phyloP scores from a whole-genome alignment of 1,140 invertebrate species.

The Leptopilina boulardi region DNA sequence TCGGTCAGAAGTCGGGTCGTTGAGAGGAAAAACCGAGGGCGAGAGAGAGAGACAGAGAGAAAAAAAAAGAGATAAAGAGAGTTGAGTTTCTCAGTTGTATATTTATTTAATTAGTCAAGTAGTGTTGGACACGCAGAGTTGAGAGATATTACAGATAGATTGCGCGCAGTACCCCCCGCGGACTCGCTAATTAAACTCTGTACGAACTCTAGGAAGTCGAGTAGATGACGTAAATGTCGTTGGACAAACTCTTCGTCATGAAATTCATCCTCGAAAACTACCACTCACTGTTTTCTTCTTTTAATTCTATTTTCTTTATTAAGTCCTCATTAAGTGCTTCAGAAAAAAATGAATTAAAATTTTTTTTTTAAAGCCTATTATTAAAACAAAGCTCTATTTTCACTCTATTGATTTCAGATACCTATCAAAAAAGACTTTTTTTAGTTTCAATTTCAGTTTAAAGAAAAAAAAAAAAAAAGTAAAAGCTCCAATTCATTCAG shows the following conservation, averaged over 20 bases:
- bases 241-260: slow-evolving; percentile 37
- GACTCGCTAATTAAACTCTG: slow-evolving; percentile 66
- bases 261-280: slow-evolving; percentile 50
- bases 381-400: background rate
- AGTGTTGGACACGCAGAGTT: slow-evolving; percentile 36
- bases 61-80: background rate
- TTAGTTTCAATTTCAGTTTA: background rate
- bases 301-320: slow-evolving; percentile 36
- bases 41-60: background rate
- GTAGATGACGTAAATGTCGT: slow-evolving; percentile 35
- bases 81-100: slow-evolving; percentile 43
- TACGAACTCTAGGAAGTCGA: slow-evolving; percentile 41
- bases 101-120: slow-evolving; percentile 67
- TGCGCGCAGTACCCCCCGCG: slow-evolving; percentile 60
- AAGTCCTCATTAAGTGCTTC: slow-evolving; percentile 42
- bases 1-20: slow-evolving; percentile 38
- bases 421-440: background rate
- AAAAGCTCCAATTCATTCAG: background rate
- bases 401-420: too few relatives aligned
- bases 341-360: slow-evolving; percentile 38
- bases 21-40: background rate
- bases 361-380: background rate
- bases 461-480: too few relatives aligned
- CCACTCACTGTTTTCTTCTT: slow-evolving; percentile 38
- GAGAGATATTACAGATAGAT: slow-evolving; percentile 64